phyloP scores from a whole-genome alignment of 2,888 invertebrate species.

The Bugulina stolonifera region DNA sequence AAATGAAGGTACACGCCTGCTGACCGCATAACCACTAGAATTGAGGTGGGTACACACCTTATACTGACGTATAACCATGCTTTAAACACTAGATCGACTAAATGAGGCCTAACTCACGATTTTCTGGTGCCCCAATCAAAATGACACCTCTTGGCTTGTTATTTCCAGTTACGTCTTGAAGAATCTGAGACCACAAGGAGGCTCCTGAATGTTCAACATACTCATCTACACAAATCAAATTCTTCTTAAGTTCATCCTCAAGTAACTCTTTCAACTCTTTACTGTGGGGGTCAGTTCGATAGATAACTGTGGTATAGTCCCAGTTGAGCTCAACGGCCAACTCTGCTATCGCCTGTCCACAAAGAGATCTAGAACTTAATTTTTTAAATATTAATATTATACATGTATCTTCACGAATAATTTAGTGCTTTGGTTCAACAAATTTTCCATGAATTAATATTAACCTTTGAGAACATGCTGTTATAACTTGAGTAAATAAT shows the following conservation, averaged over 20 bases:
- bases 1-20: no score
- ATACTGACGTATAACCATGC: no score
- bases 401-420: no score
- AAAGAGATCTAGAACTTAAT: no score
- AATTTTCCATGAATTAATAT: no score
- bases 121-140: background rate
- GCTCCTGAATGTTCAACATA: background rate
- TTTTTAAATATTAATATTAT: no score
- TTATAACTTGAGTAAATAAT: no score
- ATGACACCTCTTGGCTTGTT: background rate
- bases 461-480: no score
- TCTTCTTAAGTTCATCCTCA: background rate
- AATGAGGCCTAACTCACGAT: background rate
- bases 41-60: no score
- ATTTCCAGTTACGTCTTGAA: background rate
- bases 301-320: background rate
- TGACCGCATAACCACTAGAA: no score
- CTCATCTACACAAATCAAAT: background rate
- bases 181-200: background rate
- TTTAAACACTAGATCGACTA: no score
- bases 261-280: background rate
- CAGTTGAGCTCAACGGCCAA: background rate
- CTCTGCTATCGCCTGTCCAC: conserved; percentile 13
- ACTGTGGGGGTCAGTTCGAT: background rate
- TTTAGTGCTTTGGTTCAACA: no score